A percentile compares a stretch with the other conserved stretches of the same genome.
Conservation (phyloP, 2,113 vertebrate species). For the Sclerurus mexicanus region DNA sequence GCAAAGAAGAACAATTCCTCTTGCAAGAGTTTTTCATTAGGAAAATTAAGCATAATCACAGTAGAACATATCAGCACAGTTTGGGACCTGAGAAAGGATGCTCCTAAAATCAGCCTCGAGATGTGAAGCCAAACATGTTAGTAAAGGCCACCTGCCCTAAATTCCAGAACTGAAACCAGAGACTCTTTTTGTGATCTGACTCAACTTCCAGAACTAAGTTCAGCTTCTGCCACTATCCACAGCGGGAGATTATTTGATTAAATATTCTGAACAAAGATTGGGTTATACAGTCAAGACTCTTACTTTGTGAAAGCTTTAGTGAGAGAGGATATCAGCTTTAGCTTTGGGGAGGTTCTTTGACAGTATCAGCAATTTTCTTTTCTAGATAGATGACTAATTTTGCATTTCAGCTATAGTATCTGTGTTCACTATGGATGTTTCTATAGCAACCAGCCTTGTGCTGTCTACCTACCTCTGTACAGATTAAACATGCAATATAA, state of each 20-base stretch:
- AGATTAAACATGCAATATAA: neutral
- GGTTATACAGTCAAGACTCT: neutral
- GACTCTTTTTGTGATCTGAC: neutral
- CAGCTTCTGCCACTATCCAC: neutral
- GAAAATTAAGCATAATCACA: neutral
- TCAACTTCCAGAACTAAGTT: neutral
- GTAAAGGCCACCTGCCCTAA: neutral
- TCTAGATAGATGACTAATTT: neutral
- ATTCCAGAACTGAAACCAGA: neutral
- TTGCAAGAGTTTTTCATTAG: neutral
- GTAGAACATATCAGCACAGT: neutral
- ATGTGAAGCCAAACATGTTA: neutral
- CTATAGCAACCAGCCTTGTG: constrained; percentile 5
- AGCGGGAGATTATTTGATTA: neutral
- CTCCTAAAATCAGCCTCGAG: neutral
- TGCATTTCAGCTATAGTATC: neutral
- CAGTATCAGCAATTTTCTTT: neutral
- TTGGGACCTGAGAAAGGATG: neutral
- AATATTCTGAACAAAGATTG: neutral
- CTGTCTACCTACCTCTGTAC: neutral
- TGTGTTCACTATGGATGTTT: neutral
- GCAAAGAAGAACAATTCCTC: neutral
- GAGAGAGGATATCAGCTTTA: neutral
- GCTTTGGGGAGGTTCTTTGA: neutral
- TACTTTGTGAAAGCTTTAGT: neutral